Base-by-base conservation (phyloP, 2,888 invertebrate genomes). In the Ophion slaviceki region DNA sequence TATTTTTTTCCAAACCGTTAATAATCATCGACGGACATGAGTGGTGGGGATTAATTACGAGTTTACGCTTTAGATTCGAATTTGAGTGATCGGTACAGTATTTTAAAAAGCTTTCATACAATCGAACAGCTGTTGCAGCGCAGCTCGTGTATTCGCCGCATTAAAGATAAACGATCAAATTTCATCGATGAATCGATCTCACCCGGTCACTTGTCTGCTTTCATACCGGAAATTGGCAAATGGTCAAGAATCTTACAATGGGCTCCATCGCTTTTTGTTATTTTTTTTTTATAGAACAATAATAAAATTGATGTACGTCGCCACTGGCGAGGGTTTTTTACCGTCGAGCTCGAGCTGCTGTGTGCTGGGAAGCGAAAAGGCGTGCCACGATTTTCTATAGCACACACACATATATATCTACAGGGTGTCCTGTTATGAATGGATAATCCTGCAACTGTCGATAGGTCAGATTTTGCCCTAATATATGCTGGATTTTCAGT, bases 321-420 rank as follows among this genome's bases (percentile, higher is more conserved):
- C 75, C 78, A 78, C 66, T 82, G 79, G 28, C 64, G 53, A 71
- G 78, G 64, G 75, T 79, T 40, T 86, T 83, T 76, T 62, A 77
- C 36, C 57, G 57, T 62, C 77, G 76, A 47, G 76, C 47, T 71
- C 76, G 59, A 45, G 82, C 75, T 80, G 53, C 67, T 8, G 67
- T 71, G 76, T 72, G 68, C 81, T 77, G 85, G 82, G 80, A 82
- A 82, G 80, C 80, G 71, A 86, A 82, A 77, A 86, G 85, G 85
- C 85, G 82, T 86, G 85, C 80, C 82, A 72, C 67, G 68, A 80
- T 86, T 82, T 82, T 82, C 82, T 80, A 80, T 68, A 64, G 76
- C n/a, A 79, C 77, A 53, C 53, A 17, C 14, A 47, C 47, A 64
- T 47, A 64, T 64, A 68, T 68, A 45, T 24, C 24, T 24, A 24